Conservation (phyloP, 1,140 invertebrate species). For the Drosophila eugracilis region DNA sequence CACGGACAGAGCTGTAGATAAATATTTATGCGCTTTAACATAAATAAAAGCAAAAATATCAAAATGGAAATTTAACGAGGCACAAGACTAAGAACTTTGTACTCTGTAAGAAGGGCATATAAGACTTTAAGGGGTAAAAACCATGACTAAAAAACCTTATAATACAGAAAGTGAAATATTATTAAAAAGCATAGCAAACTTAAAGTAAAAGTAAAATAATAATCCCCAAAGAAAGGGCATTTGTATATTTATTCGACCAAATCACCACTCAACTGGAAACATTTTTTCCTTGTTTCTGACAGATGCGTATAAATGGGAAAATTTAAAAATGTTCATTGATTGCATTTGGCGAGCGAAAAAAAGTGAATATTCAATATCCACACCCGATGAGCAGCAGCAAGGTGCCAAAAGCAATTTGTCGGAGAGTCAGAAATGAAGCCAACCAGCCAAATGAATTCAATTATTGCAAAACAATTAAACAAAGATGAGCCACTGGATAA, state of each 20-base stretch:
- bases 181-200: neutral
- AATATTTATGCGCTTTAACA: constrained; percentile 73
- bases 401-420: constrained; percentile 17
- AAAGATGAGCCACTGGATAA: constrained; percentile 23
- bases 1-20: too few species aligned
- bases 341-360: constrained; percentile 33
- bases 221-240: neutral
- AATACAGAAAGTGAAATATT: too few species aligned
- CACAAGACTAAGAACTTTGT: neutral
- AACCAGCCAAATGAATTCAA: constrained; percentile 23
- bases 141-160: too few species aligned
- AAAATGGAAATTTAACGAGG: constrained; percentile 19
- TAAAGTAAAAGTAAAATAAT: too few species aligned
- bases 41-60: constrained; percentile 67
- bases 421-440: constrained; percentile 18
- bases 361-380: constrained; percentile 27
- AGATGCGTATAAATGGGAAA: constrained; percentile 41
- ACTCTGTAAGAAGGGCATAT: neutral
- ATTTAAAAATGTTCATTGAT: constrained; percentile 48
- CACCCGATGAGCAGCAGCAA: neutral
- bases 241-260: neutral
- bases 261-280: neutral
- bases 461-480: constrained; percentile 47
- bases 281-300: constrained; percentile 7
- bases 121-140: neutral